Evolutionary conservation across 2,797 vertebrate species (phyloP).

Genomic region (Fratercula arctica): DNA sequence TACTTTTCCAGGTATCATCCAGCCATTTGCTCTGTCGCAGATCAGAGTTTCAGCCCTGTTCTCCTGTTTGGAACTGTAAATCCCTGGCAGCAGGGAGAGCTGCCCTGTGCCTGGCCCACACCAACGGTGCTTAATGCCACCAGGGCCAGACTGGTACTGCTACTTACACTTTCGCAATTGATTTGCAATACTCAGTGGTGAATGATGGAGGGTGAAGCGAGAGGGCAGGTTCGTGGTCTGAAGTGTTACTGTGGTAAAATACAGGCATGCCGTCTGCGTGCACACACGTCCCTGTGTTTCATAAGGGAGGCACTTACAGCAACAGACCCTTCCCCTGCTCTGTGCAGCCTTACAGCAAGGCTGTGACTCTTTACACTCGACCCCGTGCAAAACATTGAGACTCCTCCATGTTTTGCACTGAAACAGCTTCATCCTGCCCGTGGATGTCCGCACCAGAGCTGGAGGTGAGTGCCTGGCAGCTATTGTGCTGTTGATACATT

Average conservation of each 20-base stretch:
- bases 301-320: neutral
- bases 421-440: neutral
- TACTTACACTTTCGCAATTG: neutral
- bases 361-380: neutral
- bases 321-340: neutral
- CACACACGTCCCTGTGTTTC: neutral
- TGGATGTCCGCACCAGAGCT: accelerated
- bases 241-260: neutral
- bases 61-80: neutral
- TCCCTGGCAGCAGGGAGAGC: neutral
- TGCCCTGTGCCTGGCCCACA: neutral
- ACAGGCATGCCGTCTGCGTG: neutral
- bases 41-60: neutral
- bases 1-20: neutral
- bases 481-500: neutral
- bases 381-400: neutral
- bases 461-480: neutral
- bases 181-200: neutral
- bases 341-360: neutral
- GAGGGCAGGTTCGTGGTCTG: neutral
- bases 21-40: neutral
- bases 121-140: accelerated
- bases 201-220: neutral
- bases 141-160: neutral
- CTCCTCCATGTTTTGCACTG: neutral